Percentiles rank a stretch among this genome's conserved stretches.
These are phyloP conservation scores for Carassius auratus DNA, from an alignment of 2,113 vertebrate genomes.

Conservation along the genomic window DNA sequence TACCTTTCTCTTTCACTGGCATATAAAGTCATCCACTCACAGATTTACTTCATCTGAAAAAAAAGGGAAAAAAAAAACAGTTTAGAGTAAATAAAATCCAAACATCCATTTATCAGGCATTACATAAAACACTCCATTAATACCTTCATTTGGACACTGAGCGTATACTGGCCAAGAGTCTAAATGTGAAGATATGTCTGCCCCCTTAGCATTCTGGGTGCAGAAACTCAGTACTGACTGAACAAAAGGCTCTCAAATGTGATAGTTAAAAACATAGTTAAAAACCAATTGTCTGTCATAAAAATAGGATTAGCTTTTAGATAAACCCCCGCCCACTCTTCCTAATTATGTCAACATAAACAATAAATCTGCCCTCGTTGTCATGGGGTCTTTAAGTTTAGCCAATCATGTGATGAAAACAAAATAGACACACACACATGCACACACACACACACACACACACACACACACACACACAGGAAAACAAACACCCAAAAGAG, in stretches of 20 bases:
- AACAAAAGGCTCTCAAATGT: slow-evolving; percentile 28
- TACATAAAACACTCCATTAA: slow-evolving; percentile 50
- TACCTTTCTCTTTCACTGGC: slow-evolving; percentile 77
- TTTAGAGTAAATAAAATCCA: slow-evolving; percentile 65
- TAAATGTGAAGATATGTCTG: slow-evolving; percentile 23
- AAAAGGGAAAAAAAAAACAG: slow-evolving; percentile 53
- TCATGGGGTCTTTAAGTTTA: background rate
- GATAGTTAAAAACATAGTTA: too few species aligned
- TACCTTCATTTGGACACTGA: slow-evolving; percentile 49
- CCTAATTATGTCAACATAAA: background rate
- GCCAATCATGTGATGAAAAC: background rate
- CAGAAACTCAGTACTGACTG: background rate
- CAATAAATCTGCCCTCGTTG: background rate
- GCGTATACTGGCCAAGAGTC: background rate
- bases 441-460: too few species aligned
- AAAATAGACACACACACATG: background rate
- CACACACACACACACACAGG: slow-evolving; percentile 24
- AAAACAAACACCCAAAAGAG: slow-evolving; percentile 67
- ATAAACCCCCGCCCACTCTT: background rate
- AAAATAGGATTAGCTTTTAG: background rate
- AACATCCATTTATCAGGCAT: slow-evolving; percentile 61
- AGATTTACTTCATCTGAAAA: slow-evolving; percentile 77
- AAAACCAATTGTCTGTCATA: background rate
- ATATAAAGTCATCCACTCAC: slow-evolving; percentile 68
- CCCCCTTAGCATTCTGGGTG: background rate